Evolutionary conservation across 2,113 vertebrate species (phyloP), one percentile per base, ranked within the genome.

Genomic region (Hydropotes inermis): DNA sequence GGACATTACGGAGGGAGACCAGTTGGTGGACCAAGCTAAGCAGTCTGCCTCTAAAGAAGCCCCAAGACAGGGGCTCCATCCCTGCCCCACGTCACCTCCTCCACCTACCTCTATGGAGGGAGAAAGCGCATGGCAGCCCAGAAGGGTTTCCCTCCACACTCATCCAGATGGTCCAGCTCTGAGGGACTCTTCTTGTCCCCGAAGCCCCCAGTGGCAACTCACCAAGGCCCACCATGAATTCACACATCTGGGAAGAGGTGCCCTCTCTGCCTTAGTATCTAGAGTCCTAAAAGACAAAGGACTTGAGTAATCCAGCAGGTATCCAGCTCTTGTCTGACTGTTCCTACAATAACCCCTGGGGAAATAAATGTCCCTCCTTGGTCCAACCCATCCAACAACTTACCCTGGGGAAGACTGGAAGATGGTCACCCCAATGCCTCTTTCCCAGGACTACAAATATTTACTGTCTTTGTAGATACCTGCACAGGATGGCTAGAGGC

Each of bases 331-430:
- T 15, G 1, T 2, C 70, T 3, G 12, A 4, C 74, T 7, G n/a
- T 25, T 15, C 74, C 39, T 45, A 28, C 36, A 45, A 0, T 45
- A 43, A 45, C 13, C 3, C 74, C 39, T 39, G 45, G 25, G 12
- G 39, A 45, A 43, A 43, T 1, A 45, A 45, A 43, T 43, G 36
- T 74, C 70, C 70, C 70, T 74, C 21, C 36, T 74, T 39, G 70
- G 6, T 14, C 36, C 70, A 25, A 6, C 36, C n/a, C 0, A 0
- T 23, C 70, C 70, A 74, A 0, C 1, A 11, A 15, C 39, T 45
- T 45, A 27, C 36, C 39, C 70, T 76, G 12, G 36, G 70, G 70
- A 76, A 76, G 39, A 43, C 39, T 15, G 39, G 70, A 25, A 76
- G 70, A 27, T 43, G 39, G 39, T 45, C 39, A 76, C 70, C 39